phyloP scores from a whole-genome alignment of 2,888 invertebrate genomes.

The Micoletzkya japonica region DNA sequence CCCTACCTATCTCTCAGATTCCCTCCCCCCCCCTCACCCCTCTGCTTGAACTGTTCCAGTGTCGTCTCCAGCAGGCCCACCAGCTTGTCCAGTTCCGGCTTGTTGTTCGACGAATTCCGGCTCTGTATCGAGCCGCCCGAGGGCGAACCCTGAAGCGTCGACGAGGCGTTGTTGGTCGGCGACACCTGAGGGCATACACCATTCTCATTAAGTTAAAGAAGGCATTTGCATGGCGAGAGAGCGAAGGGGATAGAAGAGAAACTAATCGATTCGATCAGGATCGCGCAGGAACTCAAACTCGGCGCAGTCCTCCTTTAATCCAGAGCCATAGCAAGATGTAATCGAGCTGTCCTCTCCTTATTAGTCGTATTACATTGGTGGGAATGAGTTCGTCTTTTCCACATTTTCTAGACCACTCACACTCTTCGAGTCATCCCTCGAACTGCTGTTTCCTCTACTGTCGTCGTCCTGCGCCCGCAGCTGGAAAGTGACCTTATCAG shows the following conservation, averaged over 20 bases:
- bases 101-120: conserved; percentile 5
- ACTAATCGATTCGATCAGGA: neutral
- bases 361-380: neutral
- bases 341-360: neutral
- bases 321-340: neutral
- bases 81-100: conserved; percentile 1
- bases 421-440: conserved; percentile 23
- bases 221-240: neutral
- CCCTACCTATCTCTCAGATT: too few species aligned
- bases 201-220: neutral
- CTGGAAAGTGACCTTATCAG: neutral
- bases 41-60: conserved; percentile 11
- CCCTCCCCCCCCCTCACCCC: neutral
- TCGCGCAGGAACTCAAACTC: neutral
- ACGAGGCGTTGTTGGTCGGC: conserved; percentile 16
- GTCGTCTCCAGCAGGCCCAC: conserved; percentile 12
- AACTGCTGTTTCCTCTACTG: conserved; percentile 12
- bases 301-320: neutral
- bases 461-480: neutral
- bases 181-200: neutral
- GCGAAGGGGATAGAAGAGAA: conserved; percentile 2
- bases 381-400: neutral
- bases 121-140: conserved; percentile 8
- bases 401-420: neutral
- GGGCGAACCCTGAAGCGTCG: neutral